Evolutionary conservation across 1,140 invertebrate species (phyloP), one percentile per base, ranked within the genome.

Genomic region (Belonocnema kinseyi): DNA sequence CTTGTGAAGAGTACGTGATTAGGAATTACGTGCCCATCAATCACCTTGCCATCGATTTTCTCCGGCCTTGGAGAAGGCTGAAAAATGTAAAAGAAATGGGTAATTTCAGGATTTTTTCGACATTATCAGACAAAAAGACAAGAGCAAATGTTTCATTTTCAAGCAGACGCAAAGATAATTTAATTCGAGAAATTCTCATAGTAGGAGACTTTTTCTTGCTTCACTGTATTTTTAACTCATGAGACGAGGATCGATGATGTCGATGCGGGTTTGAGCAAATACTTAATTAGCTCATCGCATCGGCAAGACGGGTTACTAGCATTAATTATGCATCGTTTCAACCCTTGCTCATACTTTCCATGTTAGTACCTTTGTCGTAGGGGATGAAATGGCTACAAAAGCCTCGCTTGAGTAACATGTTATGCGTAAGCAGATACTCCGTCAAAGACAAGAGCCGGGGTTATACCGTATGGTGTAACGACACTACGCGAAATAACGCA

Each of bases 1-100:
- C 95, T 93, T 3, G 96, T 97, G 90, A 98, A 98, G 17, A 98
- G 93, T 10, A 97, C 96, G 85, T 95, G 93, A 83, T 95, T 94
- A 0, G 96, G 96, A 83, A 98, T 95, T n/a, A 98, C 94, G 89
- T 98, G 97, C 16, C 96, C 97, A 88, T 97, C 95, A 66, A 98
- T 95, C 26, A 98, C 96, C 88, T 96, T 95, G 13, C 91, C 93
- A 88, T 97, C 96, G 74, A 97, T 94, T 79, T 95, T 93, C 77
- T 94, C 93, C 7, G 94, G 93, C 76, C 94, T 91, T 3, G 93
- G 92, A 26, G 93, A 92, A 75, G 94, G 94, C 94, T 94, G 83
- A 50, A 84, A 89, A 74, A 85, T 80, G 75, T 82, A 82, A 76
- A 74, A 61, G 52, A 77, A 66, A 50, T 17, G 21, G 17, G 71